Base-by-base conservation (phyloP, 2,113 vertebrate species). In the Prinia subflava region DNA sequence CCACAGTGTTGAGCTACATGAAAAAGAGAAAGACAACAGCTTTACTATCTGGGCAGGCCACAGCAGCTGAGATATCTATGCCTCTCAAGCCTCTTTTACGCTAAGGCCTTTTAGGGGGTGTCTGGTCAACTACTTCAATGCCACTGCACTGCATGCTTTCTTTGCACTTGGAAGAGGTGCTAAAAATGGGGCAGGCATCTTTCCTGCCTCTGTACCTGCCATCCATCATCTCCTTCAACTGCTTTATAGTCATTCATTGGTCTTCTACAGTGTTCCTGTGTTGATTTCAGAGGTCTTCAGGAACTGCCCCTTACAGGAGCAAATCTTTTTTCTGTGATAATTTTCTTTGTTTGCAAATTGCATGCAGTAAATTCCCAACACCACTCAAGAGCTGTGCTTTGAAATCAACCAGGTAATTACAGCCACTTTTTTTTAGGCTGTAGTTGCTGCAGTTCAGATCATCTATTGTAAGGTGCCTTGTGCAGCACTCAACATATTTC, bases 1-100 rank as follows among this genome's bases (percentile, higher is more conserved):
- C 98, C 86, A 98, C 97, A 0, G 98, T 98, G 77, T 98, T 98
- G 31, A 98, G 95, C 98, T 98, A 79, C 41, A 44, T 7, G 9
- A 39, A 60, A 80, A 47, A 83, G 9, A 37, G 47, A 73, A 39
- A 70, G 21, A 67, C 25, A 35, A 42, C 20, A 52, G 35, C 1
- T 11, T 85, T 44, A 69, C 15, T 7, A 12, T 10, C 59, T 7
- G 13, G 70, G 42, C 41, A 64, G 53, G 39, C 41, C 47, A 35
- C 15, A 60, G 56, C 39, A 33, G 47, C 28, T 1, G 24, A 77
- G 68, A 70, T 49, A 55, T 6, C 2, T 20, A 3, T 11, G 17
- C 42, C 30, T n/a, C 75, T 77, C 59, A 74, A 50, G 31, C 13
- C 8, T 68, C 12, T 88, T 65, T 62, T 57, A 80, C 17, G 41